Percentiles rank a stretch among this genome's conserved stretches.
Evolutionary conservation across 1,140 invertebrate genomes (phyloP).

Genomic region (Drosophila pseudoananassae): DNA sequence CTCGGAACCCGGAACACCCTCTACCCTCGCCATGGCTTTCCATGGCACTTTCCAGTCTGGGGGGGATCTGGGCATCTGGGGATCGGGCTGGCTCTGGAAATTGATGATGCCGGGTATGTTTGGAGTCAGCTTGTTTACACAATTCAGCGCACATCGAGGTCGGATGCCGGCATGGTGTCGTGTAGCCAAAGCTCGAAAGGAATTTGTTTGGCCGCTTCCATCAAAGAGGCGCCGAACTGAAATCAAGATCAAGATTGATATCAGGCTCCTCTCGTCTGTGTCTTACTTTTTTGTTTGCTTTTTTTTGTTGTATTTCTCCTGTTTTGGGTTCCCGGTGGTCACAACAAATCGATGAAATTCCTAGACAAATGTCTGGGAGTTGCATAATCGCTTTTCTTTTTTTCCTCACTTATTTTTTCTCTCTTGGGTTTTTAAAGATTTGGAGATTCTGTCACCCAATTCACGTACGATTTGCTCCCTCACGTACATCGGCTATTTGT

Average conservation of each 20-base stretch:
- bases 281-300: conserved; percentile 21
- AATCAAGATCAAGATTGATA: conserved; percentile 82
- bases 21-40: background rate
- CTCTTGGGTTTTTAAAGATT: background rate
- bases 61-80: background rate
- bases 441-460: conserved; percentile 66
- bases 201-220: conserved; percentile 66
- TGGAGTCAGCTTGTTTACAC: conserved; percentile 83
- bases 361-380: conserved; percentile 49
- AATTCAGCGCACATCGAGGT: conserved; percentile 83
- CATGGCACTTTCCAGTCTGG: conserved; percentile 7
- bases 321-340: conserved; percentile 32
- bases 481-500: conserved; percentile 72
- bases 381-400: conserved; percentile 48
- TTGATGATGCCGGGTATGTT: conserved; percentile 81
- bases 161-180: conserved; percentile 47
- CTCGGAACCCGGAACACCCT: background rate
- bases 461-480: conserved; percentile 63
- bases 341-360: conserved; percentile 53
- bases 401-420: background rate
- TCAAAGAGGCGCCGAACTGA: conserved; percentile 75
- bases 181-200: conserved; percentile 54
- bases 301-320: conserved; percentile 3
- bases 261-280: conserved; percentile 40
- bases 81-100: conserved; percentile 47